phyloP scores from a whole-genome alignment of 2,797 vertebrate genomes.

The Platalea minor region DNA sequence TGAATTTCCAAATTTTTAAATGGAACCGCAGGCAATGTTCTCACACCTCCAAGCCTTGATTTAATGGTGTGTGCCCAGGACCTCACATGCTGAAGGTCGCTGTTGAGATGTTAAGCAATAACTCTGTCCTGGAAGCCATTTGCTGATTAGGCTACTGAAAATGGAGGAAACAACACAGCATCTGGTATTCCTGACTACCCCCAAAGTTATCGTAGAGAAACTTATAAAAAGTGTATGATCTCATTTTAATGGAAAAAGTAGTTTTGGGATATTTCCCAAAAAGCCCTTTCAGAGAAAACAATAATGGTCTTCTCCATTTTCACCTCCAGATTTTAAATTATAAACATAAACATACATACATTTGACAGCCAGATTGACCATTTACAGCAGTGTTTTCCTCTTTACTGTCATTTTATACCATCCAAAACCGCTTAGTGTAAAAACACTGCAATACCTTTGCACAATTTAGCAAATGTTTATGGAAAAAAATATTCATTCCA shows the following conservation, averaged over 20 bases:
- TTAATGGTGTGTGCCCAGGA: not conserved
- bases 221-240: conserved; percentile 68
- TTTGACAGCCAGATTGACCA: conserved; percentile 42
- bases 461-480: conserved; percentile 17
- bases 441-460: not conserved
- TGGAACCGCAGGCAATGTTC: not conserved
- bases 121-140: conserved; percentile 36
- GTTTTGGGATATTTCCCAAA: not conserved
- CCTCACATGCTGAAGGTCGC: rapidly evolving
- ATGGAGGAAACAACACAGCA: conserved; percentile 49
- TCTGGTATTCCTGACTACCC: conserved; percentile 69
- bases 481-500: conserved; percentile 5
- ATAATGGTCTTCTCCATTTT: conserved; percentile 21
- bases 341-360: not conserved
- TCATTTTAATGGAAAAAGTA: conserved; percentile 11
- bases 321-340: conserved; percentile 28
- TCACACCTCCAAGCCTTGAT: not conserved
- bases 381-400: conserved; percentile 14
- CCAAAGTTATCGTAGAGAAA: conserved; percentile 71
- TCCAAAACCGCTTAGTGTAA: not conserved
- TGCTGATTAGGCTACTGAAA: conserved; percentile 67
- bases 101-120: not conserved
- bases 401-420: conserved; percentile 17
- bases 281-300: conserved; percentile 31
- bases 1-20: not conserved